Evolutionary conservation across 2,888 invertebrate species (phyloP).

Genomic region (Drosophila lutescens): DNA sequence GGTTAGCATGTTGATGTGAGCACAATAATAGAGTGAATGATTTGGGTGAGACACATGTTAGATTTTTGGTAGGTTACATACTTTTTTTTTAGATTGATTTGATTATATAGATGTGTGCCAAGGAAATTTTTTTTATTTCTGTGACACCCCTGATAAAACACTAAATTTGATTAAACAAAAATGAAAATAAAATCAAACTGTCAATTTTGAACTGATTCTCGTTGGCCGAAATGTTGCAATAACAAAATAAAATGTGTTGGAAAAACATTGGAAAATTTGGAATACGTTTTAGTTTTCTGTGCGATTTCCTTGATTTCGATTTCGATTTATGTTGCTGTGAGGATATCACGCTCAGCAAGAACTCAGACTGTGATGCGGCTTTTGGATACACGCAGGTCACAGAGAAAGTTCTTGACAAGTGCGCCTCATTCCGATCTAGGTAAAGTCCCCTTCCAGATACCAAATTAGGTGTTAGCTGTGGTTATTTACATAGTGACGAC

Average conservation of each 20-base stretch:
- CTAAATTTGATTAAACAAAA: neutral
- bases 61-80: neutral
- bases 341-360: slow-evolving; percentile 90
- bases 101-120: neutral
- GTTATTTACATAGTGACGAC: slow-evolving; percentile 27
- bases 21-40: slow-evolving; percentile 3
- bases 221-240: slow-evolving; percentile 64
- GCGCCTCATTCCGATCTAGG: slow-evolving; percentile 55
- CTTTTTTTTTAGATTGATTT: neutral
- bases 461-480: neutral
- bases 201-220: slow-evolving; percentile 84
- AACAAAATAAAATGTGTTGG: slow-evolving; percentile 9
- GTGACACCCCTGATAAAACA: neutral
- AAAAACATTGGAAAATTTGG: slow-evolving; percentile 20
- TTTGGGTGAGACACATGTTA: neutral
- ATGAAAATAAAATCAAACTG: slow-evolving; percentile 44
- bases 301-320: slow-evolving; percentile 43
- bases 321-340: slow-evolving; percentile 69
- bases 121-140: neutral
- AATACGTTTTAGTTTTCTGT: neutral
- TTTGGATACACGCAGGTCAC: slow-evolving; percentile 89
- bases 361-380: slow-evolving; percentile 97
- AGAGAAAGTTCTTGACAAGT: slow-evolving; percentile 89
- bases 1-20: slow-evolving; percentile 25
- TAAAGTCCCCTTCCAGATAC: neutral